Percentiles rank a stretch among this genome's conserved stretches.
These are phyloP conservation scores for Phataginus tetradactyla DNA, from an alignment of 2,797 vertebrate species.

Conservation along the genomic window DNA sequence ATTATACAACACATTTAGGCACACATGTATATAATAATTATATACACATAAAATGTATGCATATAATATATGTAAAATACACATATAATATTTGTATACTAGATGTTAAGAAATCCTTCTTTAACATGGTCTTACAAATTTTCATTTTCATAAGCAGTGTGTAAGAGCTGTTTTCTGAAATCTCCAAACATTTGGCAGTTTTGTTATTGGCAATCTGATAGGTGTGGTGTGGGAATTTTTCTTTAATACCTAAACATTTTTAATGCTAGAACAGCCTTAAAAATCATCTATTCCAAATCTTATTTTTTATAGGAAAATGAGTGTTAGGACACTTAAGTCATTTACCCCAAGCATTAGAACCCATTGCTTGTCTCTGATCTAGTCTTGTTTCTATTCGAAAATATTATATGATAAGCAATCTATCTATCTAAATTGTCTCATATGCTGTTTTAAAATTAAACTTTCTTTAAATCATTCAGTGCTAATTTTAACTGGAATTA, in stretches of 20 bases:
- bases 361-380: neutral
- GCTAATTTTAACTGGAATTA: neutral
- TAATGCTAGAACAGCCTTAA: neutral
- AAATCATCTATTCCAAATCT: neutral
- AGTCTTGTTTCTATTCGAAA: neutral
- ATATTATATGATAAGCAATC: neutral
- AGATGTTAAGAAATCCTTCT: constrained; percentile 4
- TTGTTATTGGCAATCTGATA: neutral
- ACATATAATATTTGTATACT: neutral
- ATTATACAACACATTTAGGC: neutral
- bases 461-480: neutral
- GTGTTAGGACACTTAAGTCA: neutral
- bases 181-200: neutral
- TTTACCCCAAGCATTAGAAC: neutral
- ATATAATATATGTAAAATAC: neutral
- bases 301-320: constrained; percentile 9
- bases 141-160: neutral
- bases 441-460: neutral
- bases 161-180: neutral
- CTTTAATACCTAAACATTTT: neutral
- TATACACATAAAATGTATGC: neutral
- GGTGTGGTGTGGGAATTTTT: neutral
- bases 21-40: neutral
- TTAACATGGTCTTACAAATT: neutral
- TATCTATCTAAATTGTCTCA: neutral